Base-by-base conservation (phyloP, 2,797 vertebrate genomes). In the Anguilla pacifica region DNA sequence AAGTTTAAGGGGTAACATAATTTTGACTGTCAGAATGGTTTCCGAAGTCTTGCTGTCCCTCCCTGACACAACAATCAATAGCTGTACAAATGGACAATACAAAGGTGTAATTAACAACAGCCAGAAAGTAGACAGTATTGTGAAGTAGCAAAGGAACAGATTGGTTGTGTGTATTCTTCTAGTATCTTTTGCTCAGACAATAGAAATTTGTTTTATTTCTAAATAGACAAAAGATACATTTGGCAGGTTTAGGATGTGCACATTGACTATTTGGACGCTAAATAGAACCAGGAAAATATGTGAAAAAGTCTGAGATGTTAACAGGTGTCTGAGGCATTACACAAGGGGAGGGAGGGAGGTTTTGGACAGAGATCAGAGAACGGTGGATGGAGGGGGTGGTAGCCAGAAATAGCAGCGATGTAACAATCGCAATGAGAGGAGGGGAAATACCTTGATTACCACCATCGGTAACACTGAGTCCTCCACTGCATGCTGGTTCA, bases 381-480 rank as follows among this genome's bases (percentile, higher is more conserved):
- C 39, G 39, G 55, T 28, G 70, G 67, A 74, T 70, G 53, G 87
- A 85, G 83, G 83, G 70, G 87, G 87, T 28, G 87, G 83, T 22
- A 85, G 55, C 87, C 39, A 79, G 25, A 88, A 88, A 88, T 79
- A 85, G 87, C 22, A 77, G 28, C 43, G 51, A 84, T 87, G 57
- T 72, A 84, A 84, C 64, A 22, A 59, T 61, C 55, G 25, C 25
- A n/a, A 43, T 77, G 84, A 85, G 83, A 84, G 17, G 35, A 79
- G 87, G 87, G 87, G 74, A 88, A 88, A 88, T 59, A 88, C 87
- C 87, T 77, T 74, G 35, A 57, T 87, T 85, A 72, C 67, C 64
- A 57, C 82, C 17, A 55, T 39, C 11, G 72, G 86, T 84, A 72
- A 28, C 17, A 53, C 13, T 84, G 81, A 70, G 46, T n/a, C 31